Base-by-base conservation (phyloP, 2,113 vertebrate species). In the Microtus pennsylvanicus region DNA sequence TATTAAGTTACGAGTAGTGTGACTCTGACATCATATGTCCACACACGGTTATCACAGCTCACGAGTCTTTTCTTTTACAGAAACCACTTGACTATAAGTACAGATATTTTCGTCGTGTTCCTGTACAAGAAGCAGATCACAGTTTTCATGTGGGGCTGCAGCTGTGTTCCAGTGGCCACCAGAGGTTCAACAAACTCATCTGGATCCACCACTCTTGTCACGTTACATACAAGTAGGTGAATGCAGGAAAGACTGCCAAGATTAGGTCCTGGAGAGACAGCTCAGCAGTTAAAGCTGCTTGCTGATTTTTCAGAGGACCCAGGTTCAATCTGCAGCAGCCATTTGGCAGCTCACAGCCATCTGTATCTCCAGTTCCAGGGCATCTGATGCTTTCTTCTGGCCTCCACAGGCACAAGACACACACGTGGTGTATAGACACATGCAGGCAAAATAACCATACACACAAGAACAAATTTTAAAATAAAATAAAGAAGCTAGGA, bases 191-290 rank as follows among this genome's bases (percentile, higher is more conserved):
- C 98, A 99, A 99, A 97, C 99, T 99, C 72, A 98, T 99, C 90
- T 99, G 99, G 99, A 99, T 99, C 97, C 99, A 99, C 98, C 99
- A 99, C 97, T 99, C 99, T 95, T 99, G 99, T 98, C 99, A 99
- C 96, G 98, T 99, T 96, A 99, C 99, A 58, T 99, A 99, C 98
- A 99, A 98, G 99, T 99, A 97, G 98, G 99, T 96, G 38, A 86
- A 67, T 72, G 10, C 24, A 30, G 0, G 72, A 63, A 45, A 92
- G 80, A 85, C 11, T 69, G 61, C 21, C 38, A 65, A 6, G 33
- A n/a, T 50, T 24, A 55, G 38, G 30, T 42, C 24, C 75, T 47
- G 42, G 45, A 50, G 45, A 77, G 45, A 30, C 47, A 45, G 75
- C 75, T 50, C 45, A 47, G 45, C 26, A 47, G 75, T 77, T 77